These are phyloP conservation scores for Therioaphis trifolii DNA, from an alignment of 2,888 invertebrate species.

Conservation along the genomic window DNA sequence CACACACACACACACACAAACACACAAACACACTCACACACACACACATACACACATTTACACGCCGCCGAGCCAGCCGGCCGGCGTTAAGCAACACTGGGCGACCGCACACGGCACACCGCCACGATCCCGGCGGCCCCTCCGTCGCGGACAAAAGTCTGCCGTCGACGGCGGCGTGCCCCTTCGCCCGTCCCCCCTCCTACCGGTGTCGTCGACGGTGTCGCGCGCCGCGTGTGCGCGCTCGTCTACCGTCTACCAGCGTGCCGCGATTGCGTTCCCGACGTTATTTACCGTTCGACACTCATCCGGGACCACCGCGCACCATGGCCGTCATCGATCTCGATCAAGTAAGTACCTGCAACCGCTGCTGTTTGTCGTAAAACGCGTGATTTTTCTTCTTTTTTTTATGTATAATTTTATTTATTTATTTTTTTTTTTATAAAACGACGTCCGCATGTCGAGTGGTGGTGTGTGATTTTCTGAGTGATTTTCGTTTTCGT, in stretches of 20 bases:
- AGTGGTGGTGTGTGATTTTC: too few species aligned
- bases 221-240: background rate
- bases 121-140: background rate
- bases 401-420: too few species aligned
- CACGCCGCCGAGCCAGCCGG: too few species aligned
- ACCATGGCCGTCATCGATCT: constrained; percentile 38
- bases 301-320: constrained; percentile 35
- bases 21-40: background rate
- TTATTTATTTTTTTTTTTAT: background rate
- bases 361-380: background rate
- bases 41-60: too few species aligned
- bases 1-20: background rate
- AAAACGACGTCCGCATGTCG: background rate
- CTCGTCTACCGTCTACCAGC: background rate
- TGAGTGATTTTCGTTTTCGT: too few species aligned
- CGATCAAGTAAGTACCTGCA: constrained; percentile 41
- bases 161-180: background rate
- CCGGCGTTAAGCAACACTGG: background rate
- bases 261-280: constrained; percentile 26
- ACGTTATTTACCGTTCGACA: constrained; percentile 51
- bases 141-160: background rate
- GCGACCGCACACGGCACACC: background rate
- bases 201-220: background rate
- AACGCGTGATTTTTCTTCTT: too few species aligned
- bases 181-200: background rate